Base-by-base conservation (phyloP, 1,140 invertebrate species). In the Cotesia typhae region DNA sequence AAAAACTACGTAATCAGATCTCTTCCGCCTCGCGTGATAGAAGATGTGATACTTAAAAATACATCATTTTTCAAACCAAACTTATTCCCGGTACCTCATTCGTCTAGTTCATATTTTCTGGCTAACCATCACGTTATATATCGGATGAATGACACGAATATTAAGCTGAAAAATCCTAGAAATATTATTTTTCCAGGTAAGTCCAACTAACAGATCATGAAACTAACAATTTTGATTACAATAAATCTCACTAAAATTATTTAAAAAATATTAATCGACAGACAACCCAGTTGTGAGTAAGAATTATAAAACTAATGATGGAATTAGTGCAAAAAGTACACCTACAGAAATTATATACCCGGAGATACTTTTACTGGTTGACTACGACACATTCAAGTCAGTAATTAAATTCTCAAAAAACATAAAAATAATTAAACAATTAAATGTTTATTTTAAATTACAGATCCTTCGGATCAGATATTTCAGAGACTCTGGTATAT, bases 361-460 rank as follows among this genome's bases (percentile, higher is more conserved):
- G 2, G 73, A 74, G 57, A 63, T 74, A 57, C 59, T 71, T 36
- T 65, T 73, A 4, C 63, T 73, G 61, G 17, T 69, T 0, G 71
- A 73, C 64, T 73, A 73, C 67, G 71, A 73, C 6, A 63, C 71
- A 37, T 68, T 64, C 64, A 68, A 68, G 73, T 74, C 17, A 73
- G 72, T 73, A 37, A 35, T 64, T 28, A 14, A 66, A 67, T 57
- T 3, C 0, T 28, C 28, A 28, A 28, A 28, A 28, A 28, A 28
- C 28, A 3, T 28, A 28, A 28, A 28, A 28, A 28, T 28, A 28
- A 28, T 28, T 28, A 4, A 37, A 35, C 66, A 1, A n/a, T 17
- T 51, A 51, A 70, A 38, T 60, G 47, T 64, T 61, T n/a, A 7
- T 28, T 35, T 61, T 17, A 35, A 61, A 37, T 57, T 55, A n/a